Percentiles rank a stretch among this genome's conserved stretches.
Conservation (phyloP, 2,888 invertebrate species). For the Sinhomidia bicolor region DNA sequence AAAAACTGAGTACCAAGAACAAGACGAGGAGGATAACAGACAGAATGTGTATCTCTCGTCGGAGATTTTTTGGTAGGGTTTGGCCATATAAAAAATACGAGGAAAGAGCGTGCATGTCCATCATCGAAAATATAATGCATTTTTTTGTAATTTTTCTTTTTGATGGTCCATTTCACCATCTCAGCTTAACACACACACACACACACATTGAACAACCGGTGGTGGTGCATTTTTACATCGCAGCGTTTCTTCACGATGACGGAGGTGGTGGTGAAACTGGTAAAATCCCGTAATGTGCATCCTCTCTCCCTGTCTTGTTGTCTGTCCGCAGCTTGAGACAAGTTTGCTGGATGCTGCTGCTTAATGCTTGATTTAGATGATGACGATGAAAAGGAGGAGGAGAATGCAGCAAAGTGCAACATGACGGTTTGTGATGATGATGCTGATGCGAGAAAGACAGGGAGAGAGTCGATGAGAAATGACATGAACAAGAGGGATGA, state of each 20-base stretch:
- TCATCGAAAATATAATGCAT: slow-evolving; percentile 25
- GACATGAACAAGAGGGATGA: slow-evolving; percentile 44
- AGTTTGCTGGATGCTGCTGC: slow-evolving; percentile 36
- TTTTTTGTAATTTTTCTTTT: slow-evolving; percentile 12
- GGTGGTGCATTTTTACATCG: slow-evolving; percentile 25
- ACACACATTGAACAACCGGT: neutral
- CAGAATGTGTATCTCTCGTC: too few relatives aligned
- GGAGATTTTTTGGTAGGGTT: slow-evolving; percentile 13
- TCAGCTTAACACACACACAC: neutral
- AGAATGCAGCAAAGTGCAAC: slow-evolving; percentile 41
- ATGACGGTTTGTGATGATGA: slow-evolving; percentile 28
- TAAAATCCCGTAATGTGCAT: slow-evolving; percentile 66
- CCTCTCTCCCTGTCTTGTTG: slow-evolving; percentile 40
- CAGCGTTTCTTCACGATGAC: neutral
- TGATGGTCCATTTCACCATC: slow-evolving; percentile 7
- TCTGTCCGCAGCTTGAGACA: slow-evolving; percentile 29
- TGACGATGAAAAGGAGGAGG: slow-evolving; percentile 11
- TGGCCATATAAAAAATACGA: slow-evolving; percentile 19
- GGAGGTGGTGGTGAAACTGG: slow-evolving; percentile 1
- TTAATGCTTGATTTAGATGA: neutral
- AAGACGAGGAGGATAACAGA: too few relatives aligned
- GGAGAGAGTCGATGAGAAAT: slow-evolving; percentile 34
- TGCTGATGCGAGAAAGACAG: neutral
- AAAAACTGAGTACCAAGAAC: slow-evolving; percentile 10
- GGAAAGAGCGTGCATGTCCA: slow-evolving; percentile 63